Base-by-base conservation (phyloP, 2,888 invertebrate species). In the Himalopsyche anomala region DNA sequence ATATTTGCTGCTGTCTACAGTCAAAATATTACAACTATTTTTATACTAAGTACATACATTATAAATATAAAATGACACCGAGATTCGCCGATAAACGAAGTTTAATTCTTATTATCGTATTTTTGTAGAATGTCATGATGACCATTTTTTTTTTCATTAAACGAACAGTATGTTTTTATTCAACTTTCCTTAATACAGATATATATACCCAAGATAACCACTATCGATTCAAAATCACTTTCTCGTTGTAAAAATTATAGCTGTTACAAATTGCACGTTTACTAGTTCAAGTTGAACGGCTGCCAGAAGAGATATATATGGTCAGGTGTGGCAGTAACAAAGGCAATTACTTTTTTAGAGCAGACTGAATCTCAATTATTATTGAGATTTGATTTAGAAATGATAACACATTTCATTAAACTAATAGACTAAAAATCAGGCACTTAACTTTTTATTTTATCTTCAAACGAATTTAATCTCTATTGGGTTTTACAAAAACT, bases 151-250 rank as follows among this genome's bases (percentile, higher is more conserved):
- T 56, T 56, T 62, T 19, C 8, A 4, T 19, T 19, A 3, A 74
- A 74, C 6, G 6, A 12, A 9, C 74, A 2, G 3, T 51, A 15
- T 51, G 51, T 4, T 8, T 51, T 51, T 36, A 36, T 36, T 0
- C 74, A 74, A 74, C 19, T 38, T 74, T 74, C 38, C 74, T 74
- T 28, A 38, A 36, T 36, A 74, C 74, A 74, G 36, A 74, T 74
- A 28, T 28, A 28, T 28, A 12, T 74, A 74, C 74, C 12, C 12
- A 15, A 28, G 38, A 74, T 54, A 51, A n/a, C 51, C n/a, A 54
- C 84, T 54, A 38, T 69, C 69, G 80, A 79, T 84, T 79, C 36
- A 74, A 69, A 84, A 79, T 84, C 84, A 84, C 84, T 84, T 84
- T 84, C 84, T 79, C 45, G 17, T 74, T 69, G 51, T 54, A 82